Conservation (phyloP, 92 coral and sea anemone genomes). For the Epizoanthus rinbou region DNA sequence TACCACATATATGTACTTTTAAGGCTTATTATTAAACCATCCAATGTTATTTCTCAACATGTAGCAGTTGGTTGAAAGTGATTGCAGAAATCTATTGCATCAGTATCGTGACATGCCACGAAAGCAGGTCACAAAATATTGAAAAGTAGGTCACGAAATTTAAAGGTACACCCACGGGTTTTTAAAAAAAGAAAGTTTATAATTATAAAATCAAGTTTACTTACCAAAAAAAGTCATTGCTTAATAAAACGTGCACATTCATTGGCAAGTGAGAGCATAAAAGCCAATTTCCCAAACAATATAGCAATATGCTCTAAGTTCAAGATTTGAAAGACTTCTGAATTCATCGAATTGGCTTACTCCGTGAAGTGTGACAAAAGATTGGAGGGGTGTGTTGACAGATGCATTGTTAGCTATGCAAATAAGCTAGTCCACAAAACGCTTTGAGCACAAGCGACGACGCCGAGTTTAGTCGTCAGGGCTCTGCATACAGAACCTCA, state of each 20-base stretch:
- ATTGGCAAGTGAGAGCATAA: neutral
- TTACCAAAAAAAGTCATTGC: constrained; percentile 15
- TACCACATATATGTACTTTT: neutral
- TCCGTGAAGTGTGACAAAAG: constrained; percentile 36
- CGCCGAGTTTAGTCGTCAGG: constrained; percentile 39
- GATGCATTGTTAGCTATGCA: constrained; percentile 31
- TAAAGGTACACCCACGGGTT: neutral
- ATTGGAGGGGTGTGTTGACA: constrained; percentile 41
- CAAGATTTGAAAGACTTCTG: constrained; percentile 28
- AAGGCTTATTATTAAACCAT: too few relatives aligned
- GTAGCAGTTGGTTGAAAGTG: too few relatives aligned
- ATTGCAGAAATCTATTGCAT: too few relatives aligned
- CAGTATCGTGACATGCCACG: too few relatives aligned
- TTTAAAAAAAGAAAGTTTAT: neutral
- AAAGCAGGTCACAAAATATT: neutral
- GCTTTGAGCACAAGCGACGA: constrained; percentile 15
- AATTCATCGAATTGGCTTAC: constrained; percentile 45
- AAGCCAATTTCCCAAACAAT: neutral
- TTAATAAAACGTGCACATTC: neutral
- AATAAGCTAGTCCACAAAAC: constrained; percentile 28
- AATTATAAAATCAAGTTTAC: neutral
- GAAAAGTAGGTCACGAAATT: neutral
- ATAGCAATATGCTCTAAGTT: neutral
- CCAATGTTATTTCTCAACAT: too few relatives aligned
- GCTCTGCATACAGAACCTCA: constrained; percentile 22